Conservation (phyloP, 2,797 vertebrate genomes). For the Pantherophis alleghaniensis region DNA sequence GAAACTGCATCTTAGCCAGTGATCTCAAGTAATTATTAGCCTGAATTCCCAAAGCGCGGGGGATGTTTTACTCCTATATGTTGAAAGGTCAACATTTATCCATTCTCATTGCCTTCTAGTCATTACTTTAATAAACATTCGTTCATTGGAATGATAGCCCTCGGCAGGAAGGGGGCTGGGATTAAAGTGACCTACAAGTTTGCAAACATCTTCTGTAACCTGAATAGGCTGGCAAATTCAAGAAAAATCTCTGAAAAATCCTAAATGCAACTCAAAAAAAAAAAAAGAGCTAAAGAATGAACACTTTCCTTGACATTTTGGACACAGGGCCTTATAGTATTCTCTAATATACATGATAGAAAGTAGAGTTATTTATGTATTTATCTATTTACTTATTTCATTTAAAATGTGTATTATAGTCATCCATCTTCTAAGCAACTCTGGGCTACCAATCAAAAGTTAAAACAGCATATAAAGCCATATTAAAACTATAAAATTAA, state of each 20-base stretch:
- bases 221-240: slow-evolving; percentile 6
- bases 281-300: background rate
- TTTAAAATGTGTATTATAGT: background rate
- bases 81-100: slow-evolving; percentile 48
- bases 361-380: slow-evolving; percentile 16
- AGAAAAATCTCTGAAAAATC: background rate
- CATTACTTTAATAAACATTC: slow-evolving; percentile 39
- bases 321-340: background rate
- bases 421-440: background rate
- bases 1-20: slow-evolving; percentile 26
- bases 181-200: slow-evolving; percentile 46
- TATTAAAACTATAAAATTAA: background rate
- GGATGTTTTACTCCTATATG: slow-evolving; percentile 48
- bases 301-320: background rate
- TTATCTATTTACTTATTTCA: background rate
- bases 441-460: background rate
- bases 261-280: background rate
- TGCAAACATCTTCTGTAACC: slow-evolving; percentile 45
- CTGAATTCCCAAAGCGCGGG: slow-evolving; percentile 20
- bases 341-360: background rate
- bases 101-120: slow-evolving; percentile 30
- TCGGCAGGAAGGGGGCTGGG: slow-evolving; percentile 17
- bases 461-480: background rate
- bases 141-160: slow-evolving; percentile 36
- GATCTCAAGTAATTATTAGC: slow-evolving; percentile 41